Percentiles rank a stretch among this genome's conserved stretches.
phyloP scores from a whole-genome alignment of 2,113 vertebrate species.

The Urocynchramus pylzowi region DNA sequence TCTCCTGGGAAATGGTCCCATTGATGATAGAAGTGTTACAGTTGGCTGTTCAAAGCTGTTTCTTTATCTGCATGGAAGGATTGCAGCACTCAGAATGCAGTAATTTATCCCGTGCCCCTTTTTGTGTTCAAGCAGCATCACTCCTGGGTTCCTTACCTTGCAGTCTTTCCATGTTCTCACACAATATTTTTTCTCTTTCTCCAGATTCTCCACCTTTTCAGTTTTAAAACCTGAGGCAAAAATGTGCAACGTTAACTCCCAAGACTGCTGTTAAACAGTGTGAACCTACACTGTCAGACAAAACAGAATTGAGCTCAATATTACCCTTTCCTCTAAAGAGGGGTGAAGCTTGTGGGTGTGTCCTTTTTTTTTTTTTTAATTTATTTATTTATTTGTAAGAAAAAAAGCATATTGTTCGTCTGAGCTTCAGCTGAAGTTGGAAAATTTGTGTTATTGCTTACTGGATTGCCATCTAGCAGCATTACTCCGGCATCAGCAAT shows the following conservation, averaged over 20 bases:
- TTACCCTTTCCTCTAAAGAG: neutral
- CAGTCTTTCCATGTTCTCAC: neutral
- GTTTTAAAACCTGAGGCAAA: neutral
- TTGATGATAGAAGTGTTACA: neutral
- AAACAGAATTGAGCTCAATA: neutral
- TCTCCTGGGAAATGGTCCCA: neutral
- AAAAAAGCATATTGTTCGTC: neutral
- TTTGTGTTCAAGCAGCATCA: neutral
- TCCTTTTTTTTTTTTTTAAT: neutral
- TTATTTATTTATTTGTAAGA: neutral
- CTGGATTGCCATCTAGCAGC: neutral
- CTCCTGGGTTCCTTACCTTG: neutral
- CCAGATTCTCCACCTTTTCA: neutral
- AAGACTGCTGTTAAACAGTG: neutral
- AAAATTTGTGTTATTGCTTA: neutral
- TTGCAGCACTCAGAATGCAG: neutral
- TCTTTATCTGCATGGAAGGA: accelerated
- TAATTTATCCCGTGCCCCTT: neutral
- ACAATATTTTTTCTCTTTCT: neutral
- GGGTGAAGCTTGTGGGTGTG: neutral
- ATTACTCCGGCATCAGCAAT: conserved; percentile 10
- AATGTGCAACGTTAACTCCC: neutral
- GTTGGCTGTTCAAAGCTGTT: neutral
- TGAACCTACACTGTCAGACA: neutral
- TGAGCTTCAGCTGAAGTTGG: neutral